Evolutionary conservation across 2,113 vertebrate species (phyloP).

Genomic region (Vidua macroura): DNA sequence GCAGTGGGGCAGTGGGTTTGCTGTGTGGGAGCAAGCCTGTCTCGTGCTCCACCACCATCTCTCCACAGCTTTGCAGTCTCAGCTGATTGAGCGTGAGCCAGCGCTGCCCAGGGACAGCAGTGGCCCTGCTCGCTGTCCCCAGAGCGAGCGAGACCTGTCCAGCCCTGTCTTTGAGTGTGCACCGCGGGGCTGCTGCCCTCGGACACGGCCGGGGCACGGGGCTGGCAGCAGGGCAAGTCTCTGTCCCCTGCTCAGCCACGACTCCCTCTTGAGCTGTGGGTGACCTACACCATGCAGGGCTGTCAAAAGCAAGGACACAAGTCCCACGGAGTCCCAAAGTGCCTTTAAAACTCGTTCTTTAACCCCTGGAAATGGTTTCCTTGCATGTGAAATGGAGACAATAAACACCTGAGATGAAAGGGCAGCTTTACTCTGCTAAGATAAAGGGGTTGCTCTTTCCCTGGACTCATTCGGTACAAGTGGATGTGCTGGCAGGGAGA

Average conservation of each 20-base stretch:
- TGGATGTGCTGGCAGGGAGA: neutral
- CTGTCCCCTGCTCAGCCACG: neutral
- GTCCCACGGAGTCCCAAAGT: neutral
- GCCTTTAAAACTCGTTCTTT: slow-evolving; percentile 4
- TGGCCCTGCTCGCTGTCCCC: accelerated
- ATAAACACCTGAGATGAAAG: slow-evolving; percentile 24
- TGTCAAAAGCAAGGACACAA: neutral
- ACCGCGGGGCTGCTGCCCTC: neutral
- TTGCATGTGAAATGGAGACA: slow-evolving; percentile 29
- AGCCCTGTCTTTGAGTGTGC: neutral
- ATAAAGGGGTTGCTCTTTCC: slow-evolving; percentile 30
- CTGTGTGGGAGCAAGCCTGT: neutral
- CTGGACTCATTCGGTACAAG: neutral
- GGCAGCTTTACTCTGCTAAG: neutral
- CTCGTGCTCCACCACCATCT: accelerated
- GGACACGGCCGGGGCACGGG: accelerated
- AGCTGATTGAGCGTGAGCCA: accelerated
- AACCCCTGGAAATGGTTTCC: neutral
- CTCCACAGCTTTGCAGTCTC: neutral
- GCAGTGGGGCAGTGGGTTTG: neutral
- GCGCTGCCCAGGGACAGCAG: neutral
- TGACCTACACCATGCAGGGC: neutral
- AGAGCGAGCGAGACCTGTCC: accelerated
- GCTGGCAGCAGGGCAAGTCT: accelerated
- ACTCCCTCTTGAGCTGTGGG: neutral